Percentiles rank a stretch among this genome's conserved stretches.
Evolutionary conservation across 2,797 vertebrate species (phyloP).

Genomic region (Acanthopagrus latus): DNA sequence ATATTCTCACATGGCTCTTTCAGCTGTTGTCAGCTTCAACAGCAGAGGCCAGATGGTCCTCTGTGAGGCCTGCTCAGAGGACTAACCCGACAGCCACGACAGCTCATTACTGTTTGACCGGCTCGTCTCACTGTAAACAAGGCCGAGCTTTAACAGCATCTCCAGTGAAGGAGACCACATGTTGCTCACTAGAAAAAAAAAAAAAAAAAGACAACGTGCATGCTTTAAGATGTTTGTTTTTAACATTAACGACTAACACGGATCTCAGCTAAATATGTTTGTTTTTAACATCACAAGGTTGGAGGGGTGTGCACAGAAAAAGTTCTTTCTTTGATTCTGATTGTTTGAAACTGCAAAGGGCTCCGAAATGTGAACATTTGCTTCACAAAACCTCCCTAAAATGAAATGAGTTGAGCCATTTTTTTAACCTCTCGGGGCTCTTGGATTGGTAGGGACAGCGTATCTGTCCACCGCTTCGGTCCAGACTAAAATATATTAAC

Average conservation of each 20-base stretch:
- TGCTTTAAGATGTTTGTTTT: not conserved
- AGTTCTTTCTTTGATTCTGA: not conserved
- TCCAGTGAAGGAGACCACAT: conserved; percentile 19
- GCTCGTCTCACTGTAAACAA: conserved; percentile 53
- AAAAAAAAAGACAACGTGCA: conserved; percentile 5
- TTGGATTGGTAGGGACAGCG: fast-evolving
- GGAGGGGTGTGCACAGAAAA: not conserved
- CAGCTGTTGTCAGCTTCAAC: conserved; percentile 57
- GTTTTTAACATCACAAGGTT: conserved; percentile 2
- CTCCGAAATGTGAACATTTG: not conserved
- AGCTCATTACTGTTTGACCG: conserved; percentile 63
- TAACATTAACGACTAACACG: not conserved
- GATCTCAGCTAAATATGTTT: not conserved
- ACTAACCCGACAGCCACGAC: conserved; percentile 39
- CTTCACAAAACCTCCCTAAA: not conserved
- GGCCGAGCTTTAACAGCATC: conserved; percentile 13
- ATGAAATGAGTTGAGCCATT: not conserved
- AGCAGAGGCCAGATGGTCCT: conserved; percentile 63
- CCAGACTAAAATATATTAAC: not conserved
- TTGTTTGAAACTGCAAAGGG: not conserved
- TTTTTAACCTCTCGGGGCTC: too few relatives aligned
- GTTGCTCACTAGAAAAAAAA: conserved; percentile 5
- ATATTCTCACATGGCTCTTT: conserved; percentile 64
- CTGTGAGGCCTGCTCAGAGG: conserved; percentile 32
- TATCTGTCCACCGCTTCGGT: not conserved